A percentile compares a stretch with the other conserved stretches of the same genome.
phyloP scores from a whole-genome alignment of 2,113 vertebrate genomes.

The Macquaria ambigua region DNA sequence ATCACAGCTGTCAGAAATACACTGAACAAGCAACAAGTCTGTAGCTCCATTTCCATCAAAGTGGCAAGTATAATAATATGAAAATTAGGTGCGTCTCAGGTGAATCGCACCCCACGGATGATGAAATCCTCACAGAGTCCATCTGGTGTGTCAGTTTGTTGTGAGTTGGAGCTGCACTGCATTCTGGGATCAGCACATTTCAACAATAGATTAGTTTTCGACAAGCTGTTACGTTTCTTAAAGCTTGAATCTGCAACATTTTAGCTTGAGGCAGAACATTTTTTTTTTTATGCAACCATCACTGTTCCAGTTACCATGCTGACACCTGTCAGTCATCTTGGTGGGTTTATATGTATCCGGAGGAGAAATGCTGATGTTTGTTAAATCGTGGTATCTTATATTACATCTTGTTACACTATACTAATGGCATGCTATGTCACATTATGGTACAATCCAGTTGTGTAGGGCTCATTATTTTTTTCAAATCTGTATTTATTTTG shows the following conservation, averaged over 20 bases:
- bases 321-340: slow-evolving; percentile 21
- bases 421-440: not conserved
- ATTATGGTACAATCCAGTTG: not conserved
- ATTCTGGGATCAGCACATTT: slow-evolving; percentile 21
- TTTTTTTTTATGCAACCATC: not conserved
- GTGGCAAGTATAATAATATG: not conserved
- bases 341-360: not conserved
- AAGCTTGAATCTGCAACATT: slow-evolving; percentile 17
- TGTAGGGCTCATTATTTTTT: not conserved
- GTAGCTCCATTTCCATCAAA: not conserved
- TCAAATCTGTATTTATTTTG: not conserved
- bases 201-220: not conserved
- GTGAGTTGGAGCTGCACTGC: not conserved
- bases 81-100: not conserved
- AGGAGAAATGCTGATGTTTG: slow-evolving; percentile 4
- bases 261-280: slow-evolving; percentile 28
- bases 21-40: not conserved
- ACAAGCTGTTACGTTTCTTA: slow-evolving; percentile 14
- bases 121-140: slow-evolving; percentile 13
- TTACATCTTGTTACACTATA: not conserved
- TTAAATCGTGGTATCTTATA: not conserved
- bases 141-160: not conserved
- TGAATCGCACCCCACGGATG: not conserved
- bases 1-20: not conserved
- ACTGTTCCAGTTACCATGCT: not conserved